Base-by-base conservation (phyloP, 2,888 invertebrate species). In the Lasioglossum leucozonium region DNA sequence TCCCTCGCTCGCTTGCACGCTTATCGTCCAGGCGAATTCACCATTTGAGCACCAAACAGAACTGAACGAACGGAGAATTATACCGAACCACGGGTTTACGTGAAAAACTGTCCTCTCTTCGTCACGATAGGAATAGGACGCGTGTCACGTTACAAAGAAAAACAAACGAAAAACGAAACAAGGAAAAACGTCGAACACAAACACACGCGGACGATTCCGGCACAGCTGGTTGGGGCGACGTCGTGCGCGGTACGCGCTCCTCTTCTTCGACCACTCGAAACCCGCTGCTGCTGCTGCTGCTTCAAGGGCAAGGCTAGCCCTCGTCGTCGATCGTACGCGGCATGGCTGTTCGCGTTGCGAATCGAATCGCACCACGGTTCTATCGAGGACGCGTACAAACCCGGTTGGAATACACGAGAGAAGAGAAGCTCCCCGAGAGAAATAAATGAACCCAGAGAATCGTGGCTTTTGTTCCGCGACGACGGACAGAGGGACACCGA, bases 291-390 rank as follows among this genome's bases (percentile, higher is more conserved):
- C 58, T 58, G 58, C 58, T 58, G 58, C 51, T 69, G 26, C 67
- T 71, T 81, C 87, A 88, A 88, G 87, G 87, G 87, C 87, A 88
- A 88, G 87, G 87, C 87, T 87, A 86, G 72, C 81, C 81, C 77
- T 79, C 80, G 72, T 79, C 85, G 86, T 86, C 77, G 58, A 77
- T 71, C 30, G 73, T 44, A 74, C 86, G 76, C 77, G 74, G 69
- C 74, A 40, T 73, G 30, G 75, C 65, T 37, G n/a, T 11, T 72
- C 44, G 34, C 22, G 47, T 44, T 26, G 18, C 34, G 22, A 22
- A 11, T 13, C 2, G 4, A 51, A 26, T 3, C 34, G 34, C n/a
- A 1, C 34, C 26, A 4, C 51, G 10, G 65, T n/a, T 8, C 6
- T 34, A n/a, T 11, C 55, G 34, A 4, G 4, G 10, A 65, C 55